Evolutionary conservation across 2,113 vertebrate species (phyloP).

Genomic region (Coryphaenoides rupestris): DNA sequence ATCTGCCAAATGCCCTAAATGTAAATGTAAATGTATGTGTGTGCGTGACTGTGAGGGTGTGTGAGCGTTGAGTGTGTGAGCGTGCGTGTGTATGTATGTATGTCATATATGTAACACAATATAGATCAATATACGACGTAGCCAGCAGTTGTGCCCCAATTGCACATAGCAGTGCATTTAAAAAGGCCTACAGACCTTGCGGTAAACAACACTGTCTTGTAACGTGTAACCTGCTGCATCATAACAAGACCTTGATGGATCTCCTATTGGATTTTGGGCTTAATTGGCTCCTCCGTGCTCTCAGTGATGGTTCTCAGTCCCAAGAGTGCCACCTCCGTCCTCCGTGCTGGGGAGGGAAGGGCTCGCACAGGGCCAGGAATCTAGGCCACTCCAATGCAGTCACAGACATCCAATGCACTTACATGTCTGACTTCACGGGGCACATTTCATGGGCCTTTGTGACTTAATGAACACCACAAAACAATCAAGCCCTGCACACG

Average conservation of each 20-base stretch:
- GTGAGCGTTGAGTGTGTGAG: no score
- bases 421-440: slow-evolving; percentile 41
- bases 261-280: slow-evolving; percentile 37
- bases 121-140: no score
- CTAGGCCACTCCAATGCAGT: slow-evolving; percentile 29
- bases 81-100: no score
- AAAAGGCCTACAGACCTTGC: neutral
- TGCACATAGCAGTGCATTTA: no score
- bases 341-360: slow-evolving; percentile 28
- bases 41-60: no score
- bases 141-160: no score
- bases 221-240: slow-evolving; percentile 29
- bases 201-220: slow-evolving; percentile 18
- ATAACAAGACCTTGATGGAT: slow-evolving; percentile 38
- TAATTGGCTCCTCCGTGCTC: slow-evolving; percentile 52
- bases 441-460: slow-evolving; percentile 15
- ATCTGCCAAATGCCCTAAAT: no score
- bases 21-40: no score
- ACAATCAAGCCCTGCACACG: no score
- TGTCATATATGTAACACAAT: no score
- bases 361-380: slow-evolving; percentile 29
- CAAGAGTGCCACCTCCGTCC: slow-evolving; percentile 41
- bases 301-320: slow-evolving; percentile 41
- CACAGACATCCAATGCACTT: slow-evolving; percentile 40
- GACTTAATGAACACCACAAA: slow-evolving; percentile 2